Base-by-base conservation (phyloP, 2,113 vertebrate genomes). In the Egretta garzetta region DNA sequence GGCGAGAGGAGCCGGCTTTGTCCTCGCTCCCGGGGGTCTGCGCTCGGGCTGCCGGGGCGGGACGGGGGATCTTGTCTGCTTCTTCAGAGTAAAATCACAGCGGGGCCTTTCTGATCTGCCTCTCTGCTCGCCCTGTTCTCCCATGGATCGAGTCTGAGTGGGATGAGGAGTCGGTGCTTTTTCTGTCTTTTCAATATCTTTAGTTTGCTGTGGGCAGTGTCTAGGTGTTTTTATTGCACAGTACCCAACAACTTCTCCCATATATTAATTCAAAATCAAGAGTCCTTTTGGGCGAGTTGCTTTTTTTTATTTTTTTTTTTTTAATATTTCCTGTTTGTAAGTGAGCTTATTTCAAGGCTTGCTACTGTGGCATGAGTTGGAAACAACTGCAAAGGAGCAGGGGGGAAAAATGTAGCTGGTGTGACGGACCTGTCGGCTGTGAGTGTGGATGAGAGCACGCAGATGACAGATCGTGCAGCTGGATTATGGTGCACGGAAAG, bases 41-140 rank as follows among this genome's bases (percentile, higher is more conserved):
- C 3, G 11, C 17, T 47, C 2, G 9, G 24, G 10, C 12, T 35
- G 5, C 20, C 4, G 1, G 1, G 13, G 4, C 49, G 6, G 45
- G 9, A 17, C 0, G 10, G 28, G 37, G 47, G 2, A 2, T 7
- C 49, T 32, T 24, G 12, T 30, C 32, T 45, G 41, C 30, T 71
- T 7, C 0, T 49, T 64, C 32, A 2, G 41, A 33, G 43, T 21
- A 1, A 74, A 80, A 39, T 33, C 63, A 3, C 72, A 4, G 58
- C 0, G 5, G 27, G 63, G 60, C 56, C 3, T 8, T 11, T 60
- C 23, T 5, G 50, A n/a, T 52, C 64, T 26, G 58, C 45, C 41
- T 3, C 18, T 22, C 32, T 53, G 63, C 45, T 41, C 3, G 1
- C n/a, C 41, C 39, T 8, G 7, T 5, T 18, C 63, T 56, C 45